Percentiles rank a stretch among this genome's conserved stretches.
Conservation (phyloP, 1,140 invertebrate species). For the Heliconius nattereri region DNA sequence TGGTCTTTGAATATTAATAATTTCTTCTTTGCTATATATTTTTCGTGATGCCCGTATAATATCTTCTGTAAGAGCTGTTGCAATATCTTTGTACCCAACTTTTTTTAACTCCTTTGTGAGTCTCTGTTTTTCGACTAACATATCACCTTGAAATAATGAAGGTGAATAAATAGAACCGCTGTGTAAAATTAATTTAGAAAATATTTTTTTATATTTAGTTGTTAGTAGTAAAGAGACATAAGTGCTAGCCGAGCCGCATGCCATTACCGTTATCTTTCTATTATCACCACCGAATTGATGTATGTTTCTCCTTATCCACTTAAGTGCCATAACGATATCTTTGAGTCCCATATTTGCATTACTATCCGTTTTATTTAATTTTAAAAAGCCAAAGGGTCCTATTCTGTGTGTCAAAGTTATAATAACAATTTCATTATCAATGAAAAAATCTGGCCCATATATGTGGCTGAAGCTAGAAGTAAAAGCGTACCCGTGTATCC, state of each 20-base stretch:
- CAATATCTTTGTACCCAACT: conserved; percentile 34
- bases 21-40: conserved; percentile 59
- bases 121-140: conserved; percentile 47
- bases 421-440: conserved; percentile 66
- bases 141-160: conserved; percentile 56
- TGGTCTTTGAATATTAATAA: conserved; percentile 60
- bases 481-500: conserved; percentile 71
- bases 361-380: conserved; percentile 67
- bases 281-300: conserved; percentile 66
- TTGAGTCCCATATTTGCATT: conserved; percentile 82
- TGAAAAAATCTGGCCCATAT: conserved; percentile 64
- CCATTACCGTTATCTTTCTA: conserved; percentile 69
- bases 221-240: conserved; percentile 57
- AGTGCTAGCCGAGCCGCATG: conserved; percentile 61
- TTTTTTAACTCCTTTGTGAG: conserved; percentile 48
- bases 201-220: conserved; percentile 60
- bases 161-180: conserved; percentile 65
- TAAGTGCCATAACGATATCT: conserved; percentile 74
- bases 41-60: conserved; percentile 52
- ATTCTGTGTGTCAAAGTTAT: conserved; percentile 65
- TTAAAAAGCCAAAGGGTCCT: conserved; percentile 77
- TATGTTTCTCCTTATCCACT: conserved; percentile 81
- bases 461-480: conserved; percentile 70
- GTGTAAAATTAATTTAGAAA: conserved; percentile 69
- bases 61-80: conserved; percentile 44